Base-by-base conservation (phyloP, 2,797 vertebrate genomes). In the Chaetophractus vellerosus region DNA sequence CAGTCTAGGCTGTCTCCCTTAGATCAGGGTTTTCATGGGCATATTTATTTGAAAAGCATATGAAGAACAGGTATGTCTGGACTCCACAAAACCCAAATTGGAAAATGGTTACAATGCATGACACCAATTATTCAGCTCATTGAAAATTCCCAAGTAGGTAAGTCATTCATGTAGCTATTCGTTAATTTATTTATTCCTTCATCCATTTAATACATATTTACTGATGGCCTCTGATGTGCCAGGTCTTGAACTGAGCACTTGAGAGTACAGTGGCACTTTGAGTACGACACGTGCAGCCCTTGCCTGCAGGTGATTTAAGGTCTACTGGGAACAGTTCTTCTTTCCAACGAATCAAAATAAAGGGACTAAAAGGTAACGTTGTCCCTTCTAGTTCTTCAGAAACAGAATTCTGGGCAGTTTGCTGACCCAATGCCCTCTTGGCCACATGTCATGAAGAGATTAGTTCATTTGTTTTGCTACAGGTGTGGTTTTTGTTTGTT, bases 371-470 rank as follows among this genome's bases (percentile, higher is more conserved):
- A 52, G 80, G 57, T 48, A 21, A 59, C 26, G 15, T 26, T 15
- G 1, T 45, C 16, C 11, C 19, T 61, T 72, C 18, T 9, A 10
- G 19, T 26, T 21, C 33, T 80, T 50, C 45, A 38, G 64, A 95
- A 86, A 61, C 57, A 80, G 63, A 85, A 59, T 48, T 2, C 24
- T 55, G 76, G 50, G 64, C 26, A 48, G 5, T 36, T 33, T 76
- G 38, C 48, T 59, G 66, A 94, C 80, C 21, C 4, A 5, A 3
- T 33, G 31, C 7, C 38, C 52, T 87, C 18, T 59, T 55, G 18
- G 57, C 52, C 61, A 75, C 94, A 88, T 75, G 31, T 10, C 36
- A 48, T 72, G 78, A 75, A 50, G 78, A 95, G 48, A 93, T 69
- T 36, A 82, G 90, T 80, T 88, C 26, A 9, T 28, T 52, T 55